Percentiles rank a stretch among this genome's conserved stretches.
Evolutionary conservation across 2,113 vertebrate species (phyloP).

Genomic region (Hyperoodon ampullatus): DNA sequence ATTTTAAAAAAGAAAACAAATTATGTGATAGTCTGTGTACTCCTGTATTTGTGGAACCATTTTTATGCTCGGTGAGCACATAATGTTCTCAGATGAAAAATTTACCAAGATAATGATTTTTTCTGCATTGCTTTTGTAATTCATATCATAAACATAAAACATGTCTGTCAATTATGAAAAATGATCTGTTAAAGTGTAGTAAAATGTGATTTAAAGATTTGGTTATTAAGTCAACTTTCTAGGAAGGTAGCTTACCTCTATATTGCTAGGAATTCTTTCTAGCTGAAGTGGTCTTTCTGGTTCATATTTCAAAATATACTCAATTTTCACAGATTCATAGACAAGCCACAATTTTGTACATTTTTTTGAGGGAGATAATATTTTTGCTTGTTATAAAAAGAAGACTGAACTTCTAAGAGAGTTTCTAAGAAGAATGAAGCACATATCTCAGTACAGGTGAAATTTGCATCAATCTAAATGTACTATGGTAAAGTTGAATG

Average conservation of each 20-base stretch:
- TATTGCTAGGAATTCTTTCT: neutral
- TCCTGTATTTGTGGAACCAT: neutral
- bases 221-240: neutral
- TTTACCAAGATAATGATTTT: constrained; percentile 51
- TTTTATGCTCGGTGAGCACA: neutral
- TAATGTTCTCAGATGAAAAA: neutral
- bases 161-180: neutral
- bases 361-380: constrained; percentile 54
- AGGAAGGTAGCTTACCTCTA: constrained; percentile 28
- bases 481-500: neutral
- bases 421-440: neutral
- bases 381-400: constrained; percentile 46
- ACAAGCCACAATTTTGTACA: neutral
- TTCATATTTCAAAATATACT: constrained; percentile 21
- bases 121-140: neutral
- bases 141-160: neutral
- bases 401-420: neutral
- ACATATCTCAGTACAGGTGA: neutral
- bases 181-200: neutral
- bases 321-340: neutral
- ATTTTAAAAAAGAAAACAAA: neutral
- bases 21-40: neutral
- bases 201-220: neutral
- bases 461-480: constrained; percentile 23
- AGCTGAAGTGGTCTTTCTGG: constrained; percentile 9